phyloP scores from a whole-genome alignment of 2,797 vertebrate species.

The Sebastes matsubarae region DNA sequence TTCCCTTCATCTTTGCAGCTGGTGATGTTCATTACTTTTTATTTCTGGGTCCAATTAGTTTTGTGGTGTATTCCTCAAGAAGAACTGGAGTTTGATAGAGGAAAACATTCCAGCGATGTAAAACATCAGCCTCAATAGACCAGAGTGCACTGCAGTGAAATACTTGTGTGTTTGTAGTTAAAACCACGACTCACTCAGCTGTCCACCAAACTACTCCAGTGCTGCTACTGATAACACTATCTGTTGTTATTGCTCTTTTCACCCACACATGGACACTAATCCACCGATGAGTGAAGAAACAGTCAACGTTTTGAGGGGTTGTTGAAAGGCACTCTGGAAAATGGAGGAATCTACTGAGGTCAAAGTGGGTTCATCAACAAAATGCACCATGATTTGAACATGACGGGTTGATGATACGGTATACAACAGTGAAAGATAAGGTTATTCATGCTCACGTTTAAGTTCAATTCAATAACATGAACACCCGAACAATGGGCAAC shows the following conservation, averaged over 20 bases:
- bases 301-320: not conserved
- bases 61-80: not conserved
- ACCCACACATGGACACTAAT: not conserved
- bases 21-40: not conserved
- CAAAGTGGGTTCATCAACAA: not conserved
- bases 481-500: not conserved
- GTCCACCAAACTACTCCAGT: not conserved
- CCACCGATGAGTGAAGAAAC: not conserved
- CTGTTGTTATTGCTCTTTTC: not conserved
- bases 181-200: not conserved
- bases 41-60: constrained; percentile 24
- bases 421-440: not conserved
- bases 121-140: constrained; percentile 10
- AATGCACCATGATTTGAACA: not conserved
- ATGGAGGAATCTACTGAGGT: not conserved
- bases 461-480: not conserved
- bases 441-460: not conserved
- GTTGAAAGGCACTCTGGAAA: not conserved
- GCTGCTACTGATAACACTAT: constrained; percentile 5
- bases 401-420: not conserved
- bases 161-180: constrained; percentile 17
- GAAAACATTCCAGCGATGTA: constrained; percentile 17
- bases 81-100: constrained; percentile 4
- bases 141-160: not conserved
- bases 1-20: not conserved